Conservation (phyloP, 2,888 invertebrate species). For the Drosophila kambysellisi region DNA sequence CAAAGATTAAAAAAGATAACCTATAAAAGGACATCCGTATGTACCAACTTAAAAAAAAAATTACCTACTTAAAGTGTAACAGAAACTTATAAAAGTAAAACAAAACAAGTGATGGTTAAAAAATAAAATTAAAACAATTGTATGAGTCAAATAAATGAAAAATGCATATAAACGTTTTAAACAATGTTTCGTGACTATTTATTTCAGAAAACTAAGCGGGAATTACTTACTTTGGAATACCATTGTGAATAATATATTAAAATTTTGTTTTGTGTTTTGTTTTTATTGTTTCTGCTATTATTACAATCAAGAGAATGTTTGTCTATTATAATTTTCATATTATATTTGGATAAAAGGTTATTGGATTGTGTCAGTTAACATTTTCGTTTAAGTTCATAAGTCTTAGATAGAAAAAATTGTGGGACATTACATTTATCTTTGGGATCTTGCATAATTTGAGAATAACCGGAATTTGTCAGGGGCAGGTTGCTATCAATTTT, state of each 20-base stretch:
- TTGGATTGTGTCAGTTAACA: constrained; percentile 26
- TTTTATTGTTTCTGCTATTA: constrained; percentile 66
- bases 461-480: neutral
- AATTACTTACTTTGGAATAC: neutral
- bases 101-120: constrained; percentile 65
- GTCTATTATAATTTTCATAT: constrained; percentile 63
- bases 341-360: constrained; percentile 45
- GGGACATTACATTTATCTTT: neutral
- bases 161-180: constrained; percentile 80
- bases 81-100: constrained; percentile 54
- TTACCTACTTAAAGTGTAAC: constrained; percentile 50
- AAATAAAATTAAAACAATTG: constrained; percentile 61
- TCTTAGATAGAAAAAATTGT: constrained; percentile 2
- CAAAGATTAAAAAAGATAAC: constrained; percentile 44
- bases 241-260: neutral
- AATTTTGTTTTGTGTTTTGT: constrained; percentile 49
- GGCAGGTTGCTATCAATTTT: constrained; percentile 1
- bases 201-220: neutral
- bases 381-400: constrained; percentile 6
- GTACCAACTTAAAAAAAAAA: constrained; percentile 38
- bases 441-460: neutral
- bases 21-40: constrained; percentile 55
- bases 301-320: constrained; percentile 50
- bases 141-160: constrained; percentile 78
- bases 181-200: constrained; percentile 17